A percentile compares a stretch with the other conserved stretches of the same genome.
Conservation (phyloP, 1,140 invertebrate species). For the Ceratina australensis region DNA sequence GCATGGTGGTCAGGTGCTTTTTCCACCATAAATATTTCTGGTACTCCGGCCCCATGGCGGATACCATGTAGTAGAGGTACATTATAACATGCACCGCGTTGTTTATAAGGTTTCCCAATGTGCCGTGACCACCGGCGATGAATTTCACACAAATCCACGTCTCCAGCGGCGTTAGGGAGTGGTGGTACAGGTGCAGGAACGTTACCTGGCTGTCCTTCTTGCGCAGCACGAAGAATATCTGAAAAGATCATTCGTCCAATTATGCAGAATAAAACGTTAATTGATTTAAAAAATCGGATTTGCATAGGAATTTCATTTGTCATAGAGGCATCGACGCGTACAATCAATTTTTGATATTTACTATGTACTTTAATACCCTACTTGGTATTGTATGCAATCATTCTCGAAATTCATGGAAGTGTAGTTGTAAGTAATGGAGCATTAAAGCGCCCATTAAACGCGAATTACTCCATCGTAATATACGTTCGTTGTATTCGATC, state of each 20-base stretch:
- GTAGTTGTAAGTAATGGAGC: not conserved
- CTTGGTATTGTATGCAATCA: no score
- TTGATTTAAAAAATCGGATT: no score
- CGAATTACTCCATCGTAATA: not conserved
- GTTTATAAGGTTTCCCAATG: constrained; percentile 95
- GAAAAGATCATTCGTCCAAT: constrained; percentile 57
- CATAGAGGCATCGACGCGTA: no score
- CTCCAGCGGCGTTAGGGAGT: constrained; percentile 95
- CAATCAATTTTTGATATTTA: no score
- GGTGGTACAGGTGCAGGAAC: constrained; percentile 96
- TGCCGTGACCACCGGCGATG: constrained; percentile 94
- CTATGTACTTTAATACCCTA: no score
- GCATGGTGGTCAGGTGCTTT: constrained; percentile 93
- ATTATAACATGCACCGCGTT: constrained; percentile 97
- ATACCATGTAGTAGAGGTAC: constrained; percentile 95
- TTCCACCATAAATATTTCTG: constrained; percentile 98
- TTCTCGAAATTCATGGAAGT: not conserved
- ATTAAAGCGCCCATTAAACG: not conserved
- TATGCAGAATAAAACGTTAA: no score
- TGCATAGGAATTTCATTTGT: no score
- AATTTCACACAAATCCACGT: constrained; percentile 98
- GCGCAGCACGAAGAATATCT: constrained; percentile 93
- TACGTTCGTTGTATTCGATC: not conserved
- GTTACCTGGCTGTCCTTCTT: constrained; percentile 97
- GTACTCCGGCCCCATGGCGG: constrained; percentile 94